These are phyloP conservation scores for Apolygus lucorum DNA, from an alignment of 1,140 invertebrate species.

Conservation along the genomic window DNA sequence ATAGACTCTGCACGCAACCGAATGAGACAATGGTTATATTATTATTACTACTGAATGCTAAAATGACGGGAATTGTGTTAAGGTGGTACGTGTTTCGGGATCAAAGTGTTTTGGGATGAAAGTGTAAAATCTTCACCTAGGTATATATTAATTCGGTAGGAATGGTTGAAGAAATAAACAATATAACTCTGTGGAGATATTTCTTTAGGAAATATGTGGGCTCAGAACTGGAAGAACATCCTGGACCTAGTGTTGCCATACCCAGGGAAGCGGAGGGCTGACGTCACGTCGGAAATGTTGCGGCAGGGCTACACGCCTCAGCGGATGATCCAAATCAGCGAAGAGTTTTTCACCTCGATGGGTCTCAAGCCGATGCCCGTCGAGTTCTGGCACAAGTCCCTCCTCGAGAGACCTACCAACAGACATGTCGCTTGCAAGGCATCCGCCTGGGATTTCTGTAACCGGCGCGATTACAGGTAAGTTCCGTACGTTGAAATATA, in stretches of 20 bases:
- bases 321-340: slow-evolving; percentile 69
- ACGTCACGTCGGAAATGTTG: slow-evolving; percentile 66
- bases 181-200: too few relatives aligned
- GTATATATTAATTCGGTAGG: too few relatives aligned
- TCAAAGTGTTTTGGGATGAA: too few relatives aligned
- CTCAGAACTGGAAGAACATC: slow-evolving; percentile 72
- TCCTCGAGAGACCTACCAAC: slow-evolving; percentile 61
- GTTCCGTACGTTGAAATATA: too few relatives aligned
- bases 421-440: slow-evolving; percentile 71
- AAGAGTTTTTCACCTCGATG: slow-evolving; percentile 72
- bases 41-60: too few relatives aligned
- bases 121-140: too few relatives aligned
- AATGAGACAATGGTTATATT: too few relatives aligned
- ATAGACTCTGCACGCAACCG: too few relatives aligned
- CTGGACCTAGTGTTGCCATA: slow-evolving; percentile 69
- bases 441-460: slow-evolving; percentile 83
- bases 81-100: too few relatives aligned
- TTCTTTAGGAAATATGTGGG: slow-evolving; percentile 62
- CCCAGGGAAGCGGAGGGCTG: slow-evolving; percentile 56
- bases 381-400: slow-evolving; percentile 70
- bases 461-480: slow-evolving; percentile 68
- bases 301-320: slow-evolving; percentile 58
- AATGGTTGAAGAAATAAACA: too few relatives aligned
- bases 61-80: too few relatives aligned
- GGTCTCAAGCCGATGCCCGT: slow-evolving; percentile 66